These are phyloP conservation scores for Clistopyga incitator DNA, from an alignment of 2,888 invertebrate species.

Conservation along the genomic window DNA sequence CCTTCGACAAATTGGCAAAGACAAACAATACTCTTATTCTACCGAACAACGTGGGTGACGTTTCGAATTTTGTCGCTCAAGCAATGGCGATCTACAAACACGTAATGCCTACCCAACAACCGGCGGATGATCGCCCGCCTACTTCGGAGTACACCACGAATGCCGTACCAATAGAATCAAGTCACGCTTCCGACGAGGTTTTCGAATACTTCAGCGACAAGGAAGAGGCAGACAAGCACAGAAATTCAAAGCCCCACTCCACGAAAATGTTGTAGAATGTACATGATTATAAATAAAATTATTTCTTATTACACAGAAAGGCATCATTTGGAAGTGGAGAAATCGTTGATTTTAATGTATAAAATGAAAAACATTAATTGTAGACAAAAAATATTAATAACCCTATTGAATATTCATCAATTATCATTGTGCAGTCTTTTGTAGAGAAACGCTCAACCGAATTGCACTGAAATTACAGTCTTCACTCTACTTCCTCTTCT, in stretches of 20 bases:
- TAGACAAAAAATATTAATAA: conserved; percentile 34
- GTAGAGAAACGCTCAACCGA: conserved; percentile 7
- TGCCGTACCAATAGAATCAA: conserved; percentile 65
- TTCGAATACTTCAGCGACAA: conserved; percentile 84
- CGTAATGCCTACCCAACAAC: conserved; percentile 71
- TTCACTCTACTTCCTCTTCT: conserved; percentile 84
- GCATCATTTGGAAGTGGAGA: conserved; percentile 3
- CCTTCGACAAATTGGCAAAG: conserved; percentile 97
- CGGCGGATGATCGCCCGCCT: conserved; percentile 24
- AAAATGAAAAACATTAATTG: neutral
- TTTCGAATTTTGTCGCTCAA: conserved; percentile 92
- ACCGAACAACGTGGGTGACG: conserved; percentile 94
- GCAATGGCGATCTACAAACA: conserved; percentile 84
- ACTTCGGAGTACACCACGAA: conserved; percentile 18
- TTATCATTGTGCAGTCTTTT: conserved; percentile 44
- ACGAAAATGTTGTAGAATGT: conserved; percentile 69
- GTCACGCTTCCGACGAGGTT: conserved; percentile 71
- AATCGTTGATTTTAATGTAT: conserved; percentile 24
- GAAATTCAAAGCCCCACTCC: conserved; percentile 64
- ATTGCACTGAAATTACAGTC: neutral
- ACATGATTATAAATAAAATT: conserved; percentile 49
- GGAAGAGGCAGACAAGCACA: conserved; percentile 80
- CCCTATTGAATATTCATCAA: conserved; percentile 44
- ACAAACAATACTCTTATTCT: conserved; percentile 97
- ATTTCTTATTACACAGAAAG: conserved; percentile 38